Conservation (phyloP, 2,888 invertebrate species). For the Drosophila buzzatii region DNA sequence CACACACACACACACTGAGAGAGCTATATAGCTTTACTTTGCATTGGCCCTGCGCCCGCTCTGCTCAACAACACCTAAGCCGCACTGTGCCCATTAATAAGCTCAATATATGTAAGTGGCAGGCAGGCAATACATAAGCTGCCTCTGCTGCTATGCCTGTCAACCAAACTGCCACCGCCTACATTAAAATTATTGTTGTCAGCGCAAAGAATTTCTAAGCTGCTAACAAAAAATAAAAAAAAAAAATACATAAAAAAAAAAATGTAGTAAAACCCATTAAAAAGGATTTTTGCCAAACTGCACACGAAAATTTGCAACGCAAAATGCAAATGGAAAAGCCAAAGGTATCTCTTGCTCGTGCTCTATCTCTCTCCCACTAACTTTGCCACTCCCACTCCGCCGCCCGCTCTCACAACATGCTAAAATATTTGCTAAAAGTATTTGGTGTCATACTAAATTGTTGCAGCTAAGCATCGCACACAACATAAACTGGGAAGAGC, state of each 20-base stretch:
- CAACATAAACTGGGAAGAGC: not conserved
- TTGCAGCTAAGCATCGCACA: conserved; percentile 6
- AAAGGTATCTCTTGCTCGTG: not conserved
- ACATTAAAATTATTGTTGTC: conserved; percentile 59
- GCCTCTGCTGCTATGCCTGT: not conserved
- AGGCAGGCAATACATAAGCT: conserved; percentile 32
- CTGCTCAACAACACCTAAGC: not conserved
- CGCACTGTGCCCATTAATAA: conserved; percentile 68
- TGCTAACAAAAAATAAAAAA: conserved; percentile 19
- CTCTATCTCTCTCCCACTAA: not conserved
- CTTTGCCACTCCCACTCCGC: no score
- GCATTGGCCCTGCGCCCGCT: conserved; percentile 6
- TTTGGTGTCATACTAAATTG: conserved; percentile 41
- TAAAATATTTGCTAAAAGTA: conserved; percentile 30
- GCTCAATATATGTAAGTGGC: conserved; percentile 71
- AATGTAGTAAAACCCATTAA: conserved; percentile 46
- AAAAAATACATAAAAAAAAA: conserved; percentile 6
- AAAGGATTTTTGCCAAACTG: conserved; percentile 45
- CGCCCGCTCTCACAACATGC: not conserved
- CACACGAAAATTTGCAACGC: conserved; percentile 22
- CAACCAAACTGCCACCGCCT: conserved; percentile 3
- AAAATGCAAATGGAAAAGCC: conserved; percentile 32
- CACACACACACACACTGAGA: conserved; percentile 18
- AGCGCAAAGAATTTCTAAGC: conserved; percentile 63
- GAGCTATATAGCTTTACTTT: conserved; percentile 61